Evolutionary conservation across 2,113 vertebrate species (phyloP), one percentile per base, ranked within the genome.

Genomic region (Ochotona princeps): DNA sequence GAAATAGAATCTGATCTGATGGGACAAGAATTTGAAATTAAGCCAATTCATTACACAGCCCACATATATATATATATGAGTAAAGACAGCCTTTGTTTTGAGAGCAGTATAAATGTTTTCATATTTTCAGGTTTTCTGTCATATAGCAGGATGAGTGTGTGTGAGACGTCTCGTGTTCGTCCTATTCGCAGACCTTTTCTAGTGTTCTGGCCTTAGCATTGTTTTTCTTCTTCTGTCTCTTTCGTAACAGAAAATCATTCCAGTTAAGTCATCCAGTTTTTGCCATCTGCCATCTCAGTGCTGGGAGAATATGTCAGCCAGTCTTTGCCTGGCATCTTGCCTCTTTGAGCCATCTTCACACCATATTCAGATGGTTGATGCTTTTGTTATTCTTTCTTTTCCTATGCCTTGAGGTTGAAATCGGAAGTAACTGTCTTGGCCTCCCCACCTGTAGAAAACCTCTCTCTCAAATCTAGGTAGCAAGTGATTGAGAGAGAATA

Each of bases 1-100:
- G 21, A 23, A 79, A 73, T 57, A 92, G 96, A 92, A 70, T 26
- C 63, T 86, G 67, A 92, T 18, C 49, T 57, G 47, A 66, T 44
- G 20, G 54, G 89, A 23, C 44, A 80, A 93, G 26, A 12, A 74
- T 61, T 65, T 96, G 65, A 86, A 60, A 92, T 1, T 28, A 18
- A 87, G 82, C 18, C 82, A 54, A 86, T 26, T 86, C 8, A 66
- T 3, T 72, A 49, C 6, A 65, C 18, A 61, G 60, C 32, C 0
- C 23, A 54, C n/a, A 60, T 26, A 17, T 63, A 72, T 69, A 44
- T 57, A 57, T 57, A 18, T 57, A 57, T 83, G 87, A 21, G 72
- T 15, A 83, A 47, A 89, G 44, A 49, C 7, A 54, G 69, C 73
- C 1, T 21, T 87, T 30, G 61, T 79, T 89, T 83, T 32, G 63